Percentiles rank a stretch among this genome's conserved stretches.
Conservation (phyloP, 2,113 vertebrate genomes). For the Bufo gargarizans region DNA sequence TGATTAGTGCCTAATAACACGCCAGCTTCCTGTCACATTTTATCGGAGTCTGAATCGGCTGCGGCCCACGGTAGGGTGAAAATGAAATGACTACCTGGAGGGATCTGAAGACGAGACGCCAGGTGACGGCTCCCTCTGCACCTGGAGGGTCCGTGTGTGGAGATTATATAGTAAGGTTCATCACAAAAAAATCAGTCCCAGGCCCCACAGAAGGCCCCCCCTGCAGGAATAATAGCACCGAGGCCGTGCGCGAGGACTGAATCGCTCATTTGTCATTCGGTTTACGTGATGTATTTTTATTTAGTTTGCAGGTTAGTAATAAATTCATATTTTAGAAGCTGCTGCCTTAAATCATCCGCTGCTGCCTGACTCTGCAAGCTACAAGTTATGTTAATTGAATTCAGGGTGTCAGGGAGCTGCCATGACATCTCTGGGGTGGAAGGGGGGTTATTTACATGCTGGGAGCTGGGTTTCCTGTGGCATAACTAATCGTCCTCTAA, state of each 20-base stretch:
- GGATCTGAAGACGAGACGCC: not conserved
- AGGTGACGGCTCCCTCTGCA: not conserved
- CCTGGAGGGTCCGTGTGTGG: too few species aligned
- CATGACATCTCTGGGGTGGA: not conserved
- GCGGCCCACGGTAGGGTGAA: not conserved
- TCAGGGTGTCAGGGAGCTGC: not conserved
- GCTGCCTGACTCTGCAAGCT: too few species aligned
- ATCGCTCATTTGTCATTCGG: not conserved
- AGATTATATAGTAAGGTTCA: too few species aligned
- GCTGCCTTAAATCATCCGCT: not conserved
- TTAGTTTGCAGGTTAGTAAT: constrained; percentile 9
- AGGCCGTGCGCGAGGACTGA: too few species aligned
- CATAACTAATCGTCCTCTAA: not conserved
- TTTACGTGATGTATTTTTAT: not conserved
- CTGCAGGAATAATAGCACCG: too few species aligned
- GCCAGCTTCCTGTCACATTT: not conserved
- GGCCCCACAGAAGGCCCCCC: too few species aligned
- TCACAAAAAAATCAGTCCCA: too few species aligned
- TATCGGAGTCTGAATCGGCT: constrained; percentile 5
- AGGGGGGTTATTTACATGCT: not conserved
- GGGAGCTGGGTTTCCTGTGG: not conserved
- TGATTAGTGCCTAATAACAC: constrained; percentile 24
- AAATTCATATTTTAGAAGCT: constrained; percentile 23
- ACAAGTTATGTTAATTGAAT: not conserved
- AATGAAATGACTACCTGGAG: constrained; percentile 2